Evolutionary conservation across 2,888 invertebrate genomes (phyloP).

Genomic region (Hyposoter dolosus): DNA sequence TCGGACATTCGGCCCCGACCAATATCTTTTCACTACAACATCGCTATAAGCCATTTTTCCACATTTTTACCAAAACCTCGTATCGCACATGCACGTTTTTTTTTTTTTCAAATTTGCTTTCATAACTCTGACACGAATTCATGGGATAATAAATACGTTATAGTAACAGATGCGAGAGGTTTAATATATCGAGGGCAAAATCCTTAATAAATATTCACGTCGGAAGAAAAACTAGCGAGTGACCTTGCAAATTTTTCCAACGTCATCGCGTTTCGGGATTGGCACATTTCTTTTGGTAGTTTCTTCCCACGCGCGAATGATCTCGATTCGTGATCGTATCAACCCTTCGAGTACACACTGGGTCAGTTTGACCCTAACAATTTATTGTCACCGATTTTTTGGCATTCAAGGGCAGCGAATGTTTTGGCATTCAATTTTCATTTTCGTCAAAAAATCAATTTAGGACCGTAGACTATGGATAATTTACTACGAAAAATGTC

Average conservation of each 20-base stretch:
- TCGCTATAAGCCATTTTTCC: conserved; percentile 19
- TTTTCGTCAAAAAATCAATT: too few relatives aligned
- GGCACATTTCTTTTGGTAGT: too few relatives aligned
- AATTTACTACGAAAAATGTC: too few relatives aligned
- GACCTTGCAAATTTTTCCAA: neutral
- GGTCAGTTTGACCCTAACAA: too few relatives aligned
- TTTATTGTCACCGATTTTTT: too few relatives aligned
- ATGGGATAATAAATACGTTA: conserved; percentile 21
- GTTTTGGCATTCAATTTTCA: too few relatives aligned
- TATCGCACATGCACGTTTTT: neutral
- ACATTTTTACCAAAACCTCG: conserved; percentile 7
- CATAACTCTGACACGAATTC: conserved; percentile 6
- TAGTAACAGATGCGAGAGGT: neutral
- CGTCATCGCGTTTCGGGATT: neutral
- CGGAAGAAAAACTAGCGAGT: neutral
- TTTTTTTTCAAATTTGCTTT: conserved; percentile 20
- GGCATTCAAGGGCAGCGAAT: too few relatives aligned
- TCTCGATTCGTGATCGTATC: neutral
- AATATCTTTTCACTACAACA: conserved; percentile 44
- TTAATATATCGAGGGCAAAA: conserved; percentile 13
- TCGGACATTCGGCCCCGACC: conserved; percentile 41
- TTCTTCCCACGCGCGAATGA: neutral
- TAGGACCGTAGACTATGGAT: too few relatives aligned
- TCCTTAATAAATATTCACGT: conserved; percentile 6
- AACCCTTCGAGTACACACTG: neutral